Evolutionary conservation across 2,888 invertebrate genomes (phyloP), one percentile per base, ranked within the genome.

Genomic region (Xiphydria camelus): DNA sequence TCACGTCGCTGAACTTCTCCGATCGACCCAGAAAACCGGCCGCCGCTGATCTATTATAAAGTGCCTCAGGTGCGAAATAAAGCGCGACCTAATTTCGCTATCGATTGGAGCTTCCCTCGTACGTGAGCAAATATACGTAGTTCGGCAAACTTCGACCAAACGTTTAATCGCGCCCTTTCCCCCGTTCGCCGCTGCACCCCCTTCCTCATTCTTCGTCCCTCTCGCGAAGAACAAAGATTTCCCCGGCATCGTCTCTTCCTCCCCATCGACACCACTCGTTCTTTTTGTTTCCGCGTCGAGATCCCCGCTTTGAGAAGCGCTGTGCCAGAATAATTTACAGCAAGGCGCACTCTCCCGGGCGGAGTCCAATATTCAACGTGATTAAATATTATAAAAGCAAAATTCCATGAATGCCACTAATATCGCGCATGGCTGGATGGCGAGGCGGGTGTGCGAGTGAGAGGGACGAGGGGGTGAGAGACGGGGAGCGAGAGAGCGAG

Each of bases 321-420:
- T 40, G 10, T 38, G 35, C 33, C 35, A 41, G 51, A 53, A 52
- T 49, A 52, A 51, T 46, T 53, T 51, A 53, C 44, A 46, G 41
- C 18, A 18, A n/a, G 34, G 18, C 34, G 34, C 34, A 34, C 34
- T 34, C 34, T 41, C 39, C n/a, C n/a, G n/a, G 23, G 20, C 22
- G 41, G 33, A 41, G 47, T 55, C 51, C 53, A 58, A 66, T 65
- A 65, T 68, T 62, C 58, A 57, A 57, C 55, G 55, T 51, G 67
- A 66, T 69, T 66, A 66, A 67, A 66, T 66, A 61, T 66, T 66
- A 62, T 60, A 58, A 64, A 64, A 64, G 62, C 57, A 55, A 63
- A 62, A 65, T 68, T 68, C 61, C 60, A 46, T 42, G 55, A 61
- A 66, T 61, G 53, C 59, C 58, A 45, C 51, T 44, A 50, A 51